Conservation (phyloP, 2,888 invertebrate species). For the Ichneumoninae sp. region DNA sequence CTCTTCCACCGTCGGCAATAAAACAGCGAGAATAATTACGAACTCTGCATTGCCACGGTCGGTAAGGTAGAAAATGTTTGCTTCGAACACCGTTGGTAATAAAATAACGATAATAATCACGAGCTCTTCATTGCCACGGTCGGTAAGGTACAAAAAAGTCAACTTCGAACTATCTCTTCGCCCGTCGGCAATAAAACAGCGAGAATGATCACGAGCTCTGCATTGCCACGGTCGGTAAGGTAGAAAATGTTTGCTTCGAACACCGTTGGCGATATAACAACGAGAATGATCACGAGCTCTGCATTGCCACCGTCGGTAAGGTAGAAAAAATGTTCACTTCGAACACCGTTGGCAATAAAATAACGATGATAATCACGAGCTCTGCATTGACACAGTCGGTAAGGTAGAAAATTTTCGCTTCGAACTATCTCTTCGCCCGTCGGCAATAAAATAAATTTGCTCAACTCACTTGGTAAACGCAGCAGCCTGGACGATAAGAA, state of each 20-base stretch:
- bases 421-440: neutral
- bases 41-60: neutral
- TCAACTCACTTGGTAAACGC: constrained; percentile 87
- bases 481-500: constrained; percentile 90
- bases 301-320: neutral
- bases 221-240: neutral
- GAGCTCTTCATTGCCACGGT: neutral
- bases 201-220: neutral
- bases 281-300: neutral
- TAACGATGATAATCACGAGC: neutral
- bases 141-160: neutral
- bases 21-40: neutral
- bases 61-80: neutral
- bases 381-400: neutral
- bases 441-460: constrained; percentile 14
- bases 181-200: too few relatives aligned
- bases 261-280: neutral
- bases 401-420: neutral
- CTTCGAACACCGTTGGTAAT: neutral
- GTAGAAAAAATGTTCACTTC: neutral
- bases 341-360: constrained; percentile 6
- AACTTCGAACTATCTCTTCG: neutral
- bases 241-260: neutral
- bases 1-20: constrained; percentile 2
- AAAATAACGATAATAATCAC: neutral